Evolutionary conservation across 2,797 vertebrate species (phyloP), one percentile per base, ranked within the genome.

Genomic region (Catamblyrhynchus diadema): DNA sequence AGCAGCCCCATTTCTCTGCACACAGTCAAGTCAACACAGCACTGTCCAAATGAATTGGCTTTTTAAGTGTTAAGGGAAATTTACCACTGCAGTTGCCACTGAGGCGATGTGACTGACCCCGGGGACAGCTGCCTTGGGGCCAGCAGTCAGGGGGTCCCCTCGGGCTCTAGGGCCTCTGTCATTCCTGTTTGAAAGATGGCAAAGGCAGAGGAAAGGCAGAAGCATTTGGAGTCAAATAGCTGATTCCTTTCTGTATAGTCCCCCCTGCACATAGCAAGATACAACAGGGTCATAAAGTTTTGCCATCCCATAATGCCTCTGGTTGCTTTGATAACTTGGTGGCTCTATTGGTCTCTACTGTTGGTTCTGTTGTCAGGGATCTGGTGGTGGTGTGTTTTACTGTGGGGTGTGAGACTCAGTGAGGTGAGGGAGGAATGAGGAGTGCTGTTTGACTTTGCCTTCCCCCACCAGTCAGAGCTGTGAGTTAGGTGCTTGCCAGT

Each of bases 11-110:
- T 94, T 94, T 73, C 87, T 86, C 54, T 91, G 77, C 70, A 53
- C 86, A 51, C 82, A 73, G 85, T 81, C 59, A 69, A 88, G 91
- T 85, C 87, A 72, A 72, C 84, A 45, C 85, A 93, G 79, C 81
- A 62, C 80, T 32, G 87, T 62, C 73, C 70, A 81, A 64, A 93
- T 53, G 82, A 93, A 86, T 86, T 83, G 89, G 65, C 81, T 93
- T 88, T 88, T 87, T 51, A 72, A 78, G 33, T 37, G 39, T 67
- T 81, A 62, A 0, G 1, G 70, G 72, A 72, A 72, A 80, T 90
- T 75, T 94, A 54, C 41, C 0, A 0, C 70, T 73, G 39, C 74
- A 33, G 21, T 64, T 1, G 1, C 53, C 57, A 6, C 86, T 1
- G 9, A 81, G 42, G 41, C 1, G 0, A 48, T 24, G 62, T 56